Evolutionary conservation across 2,888 invertebrate species (phyloP).

Genomic region (Frankliniella fusca): DNA sequence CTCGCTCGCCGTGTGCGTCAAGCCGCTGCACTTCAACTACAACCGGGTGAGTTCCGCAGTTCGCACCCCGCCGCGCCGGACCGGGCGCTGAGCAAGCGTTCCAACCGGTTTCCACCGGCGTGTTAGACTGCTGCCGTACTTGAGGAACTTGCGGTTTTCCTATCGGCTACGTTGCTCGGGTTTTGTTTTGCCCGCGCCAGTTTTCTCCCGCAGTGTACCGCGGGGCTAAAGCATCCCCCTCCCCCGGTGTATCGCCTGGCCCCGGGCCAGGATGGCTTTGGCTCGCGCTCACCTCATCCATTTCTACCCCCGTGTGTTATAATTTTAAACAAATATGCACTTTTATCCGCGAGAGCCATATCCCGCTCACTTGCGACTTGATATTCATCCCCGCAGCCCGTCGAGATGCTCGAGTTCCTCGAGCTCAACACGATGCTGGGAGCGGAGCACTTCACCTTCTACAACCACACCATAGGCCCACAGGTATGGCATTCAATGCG

Average conservation of each 20-base stretch:
- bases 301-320: background rate
- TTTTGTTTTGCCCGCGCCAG: background rate
- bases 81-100: background rate
- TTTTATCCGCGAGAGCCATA: too few species aligned
- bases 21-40: slow-evolving; percentile 85
- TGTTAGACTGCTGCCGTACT: too few species aligned
- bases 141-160: too few species aligned
- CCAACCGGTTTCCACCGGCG: too few species aligned
- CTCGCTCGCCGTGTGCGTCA: slow-evolving; percentile 76
- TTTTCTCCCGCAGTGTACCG: background rate
- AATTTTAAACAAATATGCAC: background rate
- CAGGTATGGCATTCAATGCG: background rate
- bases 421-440: slow-evolving; percentile 81
- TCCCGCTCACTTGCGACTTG: background rate
- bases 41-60: slow-evolving; percentile 58
- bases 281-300: background rate
- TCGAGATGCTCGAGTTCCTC: slow-evolving; percentile 83
- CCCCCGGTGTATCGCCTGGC: too few species aligned
- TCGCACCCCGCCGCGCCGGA: background rate
- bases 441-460: slow-evolving; percentile 82
- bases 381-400: slow-evolving; percentile 50
- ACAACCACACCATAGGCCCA: slow-evolving; percentile 80
- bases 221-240: background rate
- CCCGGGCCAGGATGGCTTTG: background rate
- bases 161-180: too few species aligned